Evolutionary conservation across 2,797 vertebrate species (phyloP).

Genomic region (Antennarius maculatus): DNA sequence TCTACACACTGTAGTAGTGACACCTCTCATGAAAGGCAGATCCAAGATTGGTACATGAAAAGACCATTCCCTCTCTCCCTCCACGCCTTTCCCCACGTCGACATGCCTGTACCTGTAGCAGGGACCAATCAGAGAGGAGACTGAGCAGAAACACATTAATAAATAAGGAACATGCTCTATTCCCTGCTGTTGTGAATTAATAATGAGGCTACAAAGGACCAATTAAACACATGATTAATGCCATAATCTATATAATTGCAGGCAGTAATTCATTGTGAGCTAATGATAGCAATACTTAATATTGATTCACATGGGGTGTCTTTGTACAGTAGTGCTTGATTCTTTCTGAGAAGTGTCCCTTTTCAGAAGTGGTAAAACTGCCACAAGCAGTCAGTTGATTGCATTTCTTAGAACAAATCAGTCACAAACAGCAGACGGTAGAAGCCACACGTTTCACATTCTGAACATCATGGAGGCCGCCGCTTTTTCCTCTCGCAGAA

Average conservation of each 20-base stretch:
- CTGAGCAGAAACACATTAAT: constrained; percentile 65
- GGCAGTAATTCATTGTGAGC: constrained; percentile 79
- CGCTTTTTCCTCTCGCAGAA: not conserved
- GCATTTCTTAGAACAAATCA: constrained; percentile 51
- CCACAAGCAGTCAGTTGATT: constrained; percentile 55
- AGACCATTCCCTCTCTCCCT: constrained; percentile 14
- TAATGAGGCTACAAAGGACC: constrained; percentile 82
- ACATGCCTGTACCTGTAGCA: constrained; percentile 49
- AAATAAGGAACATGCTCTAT: constrained; percentile 80
- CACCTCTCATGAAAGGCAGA: constrained; percentile 13
- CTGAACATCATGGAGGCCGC: constrained; percentile 1
- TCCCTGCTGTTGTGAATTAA: constrained; percentile 81
- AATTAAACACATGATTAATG: constrained; percentile 85
- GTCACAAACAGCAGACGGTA: constrained; percentile 36
- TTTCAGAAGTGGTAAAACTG: constrained; percentile 61
- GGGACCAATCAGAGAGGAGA: constrained; percentile 47
- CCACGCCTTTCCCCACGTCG: constrained; percentile 23
- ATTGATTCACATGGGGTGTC: constrained; percentile 78
- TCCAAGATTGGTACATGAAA: constrained; percentile 22
- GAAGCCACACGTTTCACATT: constrained; percentile 30
- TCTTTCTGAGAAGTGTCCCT: constrained; percentile 65
- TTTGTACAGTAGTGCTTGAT: constrained; percentile 74
- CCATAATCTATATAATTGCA: constrained; percentile 83
- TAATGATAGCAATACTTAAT: constrained; percentile 83
- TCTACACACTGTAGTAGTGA: constrained; percentile 4